Evolutionary conservation across 2,797 vertebrate genomes (phyloP).

Genomic region (Pogoniulus pusillus): DNA sequence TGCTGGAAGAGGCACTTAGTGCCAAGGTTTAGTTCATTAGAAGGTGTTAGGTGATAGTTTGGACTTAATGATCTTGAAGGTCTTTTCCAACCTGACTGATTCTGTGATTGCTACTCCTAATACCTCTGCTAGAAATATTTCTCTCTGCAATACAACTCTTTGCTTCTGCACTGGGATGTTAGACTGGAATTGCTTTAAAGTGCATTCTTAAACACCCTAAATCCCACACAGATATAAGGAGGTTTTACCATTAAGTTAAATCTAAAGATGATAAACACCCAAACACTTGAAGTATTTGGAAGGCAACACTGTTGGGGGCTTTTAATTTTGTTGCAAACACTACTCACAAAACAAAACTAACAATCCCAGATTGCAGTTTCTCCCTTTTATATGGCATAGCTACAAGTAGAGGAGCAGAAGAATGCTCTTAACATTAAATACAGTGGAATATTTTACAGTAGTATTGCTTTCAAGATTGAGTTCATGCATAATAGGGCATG

Average conservation of each 20-base stretch:
- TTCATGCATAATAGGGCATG: neutral
- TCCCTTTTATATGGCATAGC: neutral
- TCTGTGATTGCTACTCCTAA: neutral
- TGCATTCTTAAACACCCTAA: neutral
- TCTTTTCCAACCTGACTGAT: too few relatives aligned
- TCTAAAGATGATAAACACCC: neutral
- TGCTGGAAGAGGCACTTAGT: too few relatives aligned
- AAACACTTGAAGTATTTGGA: neutral
- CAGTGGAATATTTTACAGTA: neutral
- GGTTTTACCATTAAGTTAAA: neutral
- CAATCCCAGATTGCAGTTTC: neutral
- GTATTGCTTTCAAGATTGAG: conserved; percentile 4
- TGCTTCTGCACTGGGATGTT: neutral
- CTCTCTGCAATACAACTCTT: neutral
- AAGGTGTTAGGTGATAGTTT: too few relatives aligned
- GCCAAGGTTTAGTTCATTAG: too few relatives aligned
- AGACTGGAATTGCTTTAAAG: neutral
- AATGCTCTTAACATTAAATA: neutral
- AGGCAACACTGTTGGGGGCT: neutral
- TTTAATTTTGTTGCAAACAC: neutral
- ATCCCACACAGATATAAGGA: neutral
- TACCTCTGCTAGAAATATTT: neutral
- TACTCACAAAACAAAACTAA: neutral
- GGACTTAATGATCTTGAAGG: too few relatives aligned
- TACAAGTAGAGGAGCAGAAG: neutral